These are phyloP conservation scores for Perizoma affinitatum DNA, from an alignment of 2,888 invertebrate genomes.

Conservation along the genomic window DNA sequence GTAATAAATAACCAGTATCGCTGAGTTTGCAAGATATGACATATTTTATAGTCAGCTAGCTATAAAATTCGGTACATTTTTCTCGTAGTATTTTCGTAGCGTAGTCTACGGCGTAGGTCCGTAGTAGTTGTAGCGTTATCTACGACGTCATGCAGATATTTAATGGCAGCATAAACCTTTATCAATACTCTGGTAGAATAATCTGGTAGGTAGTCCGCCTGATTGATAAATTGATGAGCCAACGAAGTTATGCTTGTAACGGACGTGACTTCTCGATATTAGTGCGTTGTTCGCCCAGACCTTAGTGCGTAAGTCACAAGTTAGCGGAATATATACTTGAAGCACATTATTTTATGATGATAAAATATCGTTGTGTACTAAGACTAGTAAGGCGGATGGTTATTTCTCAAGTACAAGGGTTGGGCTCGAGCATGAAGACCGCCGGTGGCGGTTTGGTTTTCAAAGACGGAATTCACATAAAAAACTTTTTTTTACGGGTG, in stretches of 20 bases:
- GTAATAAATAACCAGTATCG: slow-evolving; percentile 40
- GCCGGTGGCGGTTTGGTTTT: too few relatives aligned
- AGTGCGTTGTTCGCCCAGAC: slow-evolving; percentile 3
- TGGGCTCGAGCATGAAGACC: too few relatives aligned
- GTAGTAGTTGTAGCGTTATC: slow-evolving; percentile 24
- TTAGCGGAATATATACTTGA: background rate
- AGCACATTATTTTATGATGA: too few relatives aligned
- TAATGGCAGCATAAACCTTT: slow-evolving; percentile 8
- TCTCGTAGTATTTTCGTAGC: slow-evolving; percentile 21
- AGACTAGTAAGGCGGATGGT: too few relatives aligned
- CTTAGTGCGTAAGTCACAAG: background rate
- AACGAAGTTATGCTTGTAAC: slow-evolving; percentile 9
- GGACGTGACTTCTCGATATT: background rate
- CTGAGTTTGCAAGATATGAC: slow-evolving; percentile 28
- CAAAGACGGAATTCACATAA: too few relatives aligned
- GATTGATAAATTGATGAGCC: slow-evolving; percentile 18
- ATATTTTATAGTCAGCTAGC: slow-evolving; percentile 33
- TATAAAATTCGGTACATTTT: slow-evolving; percentile 21
- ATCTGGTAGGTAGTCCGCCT: slow-evolving; percentile 11
- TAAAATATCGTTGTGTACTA: too few relatives aligned
- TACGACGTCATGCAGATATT: slow-evolving; percentile 15
- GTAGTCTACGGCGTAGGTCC: slow-evolving; percentile 20
- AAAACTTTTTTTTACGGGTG: too few relatives aligned
- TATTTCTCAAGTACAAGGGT: too few relatives aligned
- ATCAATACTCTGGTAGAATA: slow-evolving; percentile 13